Base-by-base conservation (phyloP, 2,888 invertebrate species). In the Syrphus vitripennis region DNA sequence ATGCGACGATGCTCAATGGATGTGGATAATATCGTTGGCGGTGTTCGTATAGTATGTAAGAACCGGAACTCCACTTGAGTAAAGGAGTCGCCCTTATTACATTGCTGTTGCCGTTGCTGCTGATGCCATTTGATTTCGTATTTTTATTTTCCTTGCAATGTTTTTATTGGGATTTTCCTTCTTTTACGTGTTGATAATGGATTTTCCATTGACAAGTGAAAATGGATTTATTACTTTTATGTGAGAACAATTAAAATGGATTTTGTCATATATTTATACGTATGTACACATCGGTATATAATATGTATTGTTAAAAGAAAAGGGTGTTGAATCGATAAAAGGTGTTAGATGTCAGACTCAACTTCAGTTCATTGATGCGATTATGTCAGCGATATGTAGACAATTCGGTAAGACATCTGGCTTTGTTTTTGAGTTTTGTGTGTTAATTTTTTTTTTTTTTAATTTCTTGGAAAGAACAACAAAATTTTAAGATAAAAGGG, bases 221-320 rank as follows among this genome's bases (percentile, higher is more conserved):
- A 86, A 86, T 86, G 86, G 86, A 86, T 86, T 86, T 77, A 86
- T 86, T 77, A 75, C 77, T 40, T 82, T 81, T 78, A 70, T 82
- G 79, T 42, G 77, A 57, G 74, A 53, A 81, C 71, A 81, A 81
- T 81, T 69, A 80, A 74, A 80, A 76, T 80, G 75, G 59, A 61
- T 77, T 67, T 53, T 29, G 55, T 83, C 65, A 71, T 75, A 71
- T 16, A 26, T 50, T n/a, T n/a, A n/a, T n/a, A n/a, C n/a, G n/a
- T n/a, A n/a, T n/a, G n/a, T n/a, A n/a, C n/a, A n/a, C n/a, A 42
- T 16, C 4, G 29, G 12, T 34, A 10, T 29, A n/a, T n/a, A n/a
- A n/a, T n/a, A n/a, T n/a, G n/a, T n/a, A 26, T 26, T 10, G 34
- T 29, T 4, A 19, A 31, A 29, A 29, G 45, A n/a, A 14, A 57